Evolutionary conservation across 37 sponge, comb jelly and placozoan species (phyloP), one percentile per base, ranked within the genome.

Genomic region (Aphrocallistes beatrix): DNA sequence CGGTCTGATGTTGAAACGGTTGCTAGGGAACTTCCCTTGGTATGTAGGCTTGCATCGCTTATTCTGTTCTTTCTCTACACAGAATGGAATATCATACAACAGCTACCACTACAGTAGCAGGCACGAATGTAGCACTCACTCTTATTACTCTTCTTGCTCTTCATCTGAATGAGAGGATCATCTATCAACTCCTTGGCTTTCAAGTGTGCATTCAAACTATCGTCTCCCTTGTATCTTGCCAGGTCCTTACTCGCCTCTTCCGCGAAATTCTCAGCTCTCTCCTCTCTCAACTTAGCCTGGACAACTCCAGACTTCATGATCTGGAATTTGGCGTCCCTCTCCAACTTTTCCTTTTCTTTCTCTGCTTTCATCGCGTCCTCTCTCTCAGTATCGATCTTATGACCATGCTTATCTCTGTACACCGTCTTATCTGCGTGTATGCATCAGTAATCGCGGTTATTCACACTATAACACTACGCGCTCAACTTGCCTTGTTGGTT

Each of bases 181-280:
- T 90, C 99, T 0, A 89, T 90, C 48, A 94, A 87, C 38, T 89
- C 91, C 30, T 88, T 81, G 1, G 87, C 91, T 81, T 88, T 89
- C 82, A 93, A 83, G 85, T 91, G 89, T 39, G 25, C 88, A 81
- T 98, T 94, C 83, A 93, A 81, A 81, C 93, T 94, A 38, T 90
- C 90, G 85, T 98, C 99, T 51, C 93, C 99, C 3, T 47, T 50
- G 38, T 95, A 98, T 0, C 99, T 88, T 37, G 96, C 96, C 37
- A 98, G 40, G 38, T 94, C 96, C 81, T 98, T 98, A 6, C 88
- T 89, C 96, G 95, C 93, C 39, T 98, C 99, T 83, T 98, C 88
- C 37, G 82, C 39, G 1, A 90, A 90, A 60, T 95, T 94, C 10
- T 32, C 84, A 28, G 89, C 50, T 49, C 91, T 92, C 30, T 95